These are phyloP conservation scores for Toxonevra muliebris DNA, from an alignment of 2,888 invertebrate species.

Conservation along the genomic window DNA sequence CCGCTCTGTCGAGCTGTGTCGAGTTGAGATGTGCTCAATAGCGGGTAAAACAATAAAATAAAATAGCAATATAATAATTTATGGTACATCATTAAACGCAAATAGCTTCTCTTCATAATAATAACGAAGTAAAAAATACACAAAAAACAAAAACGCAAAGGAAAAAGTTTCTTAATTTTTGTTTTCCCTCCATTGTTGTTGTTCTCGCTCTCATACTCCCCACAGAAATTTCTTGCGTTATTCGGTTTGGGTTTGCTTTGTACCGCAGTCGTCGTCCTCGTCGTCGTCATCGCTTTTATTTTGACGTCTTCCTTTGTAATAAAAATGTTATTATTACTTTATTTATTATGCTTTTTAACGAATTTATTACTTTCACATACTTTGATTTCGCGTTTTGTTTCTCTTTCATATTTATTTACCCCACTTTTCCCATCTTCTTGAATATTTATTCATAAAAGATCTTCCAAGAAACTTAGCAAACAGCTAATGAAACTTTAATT, in stretches of 20 bases:
- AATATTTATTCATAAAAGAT: not conserved
- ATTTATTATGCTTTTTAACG: constrained; percentile 56
- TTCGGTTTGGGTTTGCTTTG: not conserved
- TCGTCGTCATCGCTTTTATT: not conserved
- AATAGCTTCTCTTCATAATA: constrained; percentile 18
- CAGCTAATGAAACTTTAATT: too few relatives aligned
- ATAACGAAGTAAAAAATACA: not conserved
- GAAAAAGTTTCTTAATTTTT: too few relatives aligned
- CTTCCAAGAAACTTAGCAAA: not conserved
- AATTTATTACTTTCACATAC: constrained; percentile 57
- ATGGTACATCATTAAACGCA: constrained; percentile 39
- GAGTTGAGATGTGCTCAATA: constrained; percentile 49
- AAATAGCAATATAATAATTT: constrained; percentile 61
- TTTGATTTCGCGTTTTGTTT: constrained; percentile 41
- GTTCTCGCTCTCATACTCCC: too few relatives aligned
- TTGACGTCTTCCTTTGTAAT: constrained; percentile 45
- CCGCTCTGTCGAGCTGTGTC: not conserved
- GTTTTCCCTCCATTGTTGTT: too few relatives aligned
- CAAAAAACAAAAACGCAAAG: too few relatives aligned
- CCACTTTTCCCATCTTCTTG: not conserved
- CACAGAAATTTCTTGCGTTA: not conserved
- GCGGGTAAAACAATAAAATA: constrained; percentile 60
- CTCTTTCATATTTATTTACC: not conserved
- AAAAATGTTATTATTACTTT: constrained; percentile 60
- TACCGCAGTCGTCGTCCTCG: not conserved